These are phyloP conservation scores for Mesopsocus fuscifrons DNA, from an alignment of 2,888 invertebrate genomes.

Conservation along the genomic window DNA sequence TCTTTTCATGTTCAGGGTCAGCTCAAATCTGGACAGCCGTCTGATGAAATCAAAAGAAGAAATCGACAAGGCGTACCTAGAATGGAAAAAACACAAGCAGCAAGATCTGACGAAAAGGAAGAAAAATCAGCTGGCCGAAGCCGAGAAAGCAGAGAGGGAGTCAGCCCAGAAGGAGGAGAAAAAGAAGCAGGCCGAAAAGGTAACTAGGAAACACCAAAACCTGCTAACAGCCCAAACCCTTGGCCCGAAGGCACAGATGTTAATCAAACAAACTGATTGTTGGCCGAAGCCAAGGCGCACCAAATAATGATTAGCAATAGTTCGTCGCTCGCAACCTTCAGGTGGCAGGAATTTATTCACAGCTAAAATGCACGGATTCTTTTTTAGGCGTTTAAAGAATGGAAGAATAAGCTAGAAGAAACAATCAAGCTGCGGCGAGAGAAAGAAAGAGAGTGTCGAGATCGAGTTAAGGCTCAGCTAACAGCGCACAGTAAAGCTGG, in stretches of 20 bases:
- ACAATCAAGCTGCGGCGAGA: conserved; percentile 4
- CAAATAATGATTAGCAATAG: too few relatives aligned
- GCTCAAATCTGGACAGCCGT: neutral
- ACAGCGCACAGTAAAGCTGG: too few relatives aligned
- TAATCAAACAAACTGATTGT: too few relatives aligned
- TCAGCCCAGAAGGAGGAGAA: conserved; percentile 10
- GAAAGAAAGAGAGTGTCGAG: conserved; percentile 11
- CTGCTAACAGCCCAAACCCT: too few relatives aligned
- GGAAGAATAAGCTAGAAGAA: conserved; percentile 13
- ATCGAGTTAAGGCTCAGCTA: neutral
- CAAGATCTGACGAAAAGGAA: conserved; percentile 10
- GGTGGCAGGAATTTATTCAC: too few relatives aligned
- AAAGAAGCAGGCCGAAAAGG: conserved; percentile 9
- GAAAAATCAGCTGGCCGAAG: conserved; percentile 4
- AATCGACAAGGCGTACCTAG: conserved; percentile 11
- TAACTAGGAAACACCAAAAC: conserved; percentile 10
- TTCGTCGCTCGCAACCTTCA: too few relatives aligned
- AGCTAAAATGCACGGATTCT: too few relatives aligned
- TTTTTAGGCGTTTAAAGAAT: conserved; percentile 10
- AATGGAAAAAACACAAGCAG: conserved; percentile 14
- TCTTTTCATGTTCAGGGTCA: too few relatives aligned
- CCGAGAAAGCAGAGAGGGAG: conserved; percentile 1
- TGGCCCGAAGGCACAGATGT: too few relatives aligned
- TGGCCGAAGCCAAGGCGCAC: neutral
- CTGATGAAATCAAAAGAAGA: conserved; percentile 10